These are phyloP conservation scores for Sinonovacula constricta DNA, from an alignment of 1,140 invertebrate genomes.

Conservation along the genomic window DNA sequence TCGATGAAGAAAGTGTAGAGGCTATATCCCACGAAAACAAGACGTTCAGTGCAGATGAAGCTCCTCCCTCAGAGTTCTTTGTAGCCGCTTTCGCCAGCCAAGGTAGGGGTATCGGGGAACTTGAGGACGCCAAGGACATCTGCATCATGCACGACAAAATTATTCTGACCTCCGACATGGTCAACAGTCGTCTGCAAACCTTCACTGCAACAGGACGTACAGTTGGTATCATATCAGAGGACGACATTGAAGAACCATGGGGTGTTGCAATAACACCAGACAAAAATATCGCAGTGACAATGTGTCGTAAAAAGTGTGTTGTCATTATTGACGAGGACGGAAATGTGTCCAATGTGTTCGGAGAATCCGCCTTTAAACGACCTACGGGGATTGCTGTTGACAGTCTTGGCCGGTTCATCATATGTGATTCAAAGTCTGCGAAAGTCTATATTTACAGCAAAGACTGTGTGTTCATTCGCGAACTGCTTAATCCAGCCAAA, in stretches of 20 bases:
- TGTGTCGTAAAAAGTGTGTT: constrained; percentile 43
- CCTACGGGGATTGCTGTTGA: constrained; percentile 54
- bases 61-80: not conserved
- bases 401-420: constrained; percentile 39
- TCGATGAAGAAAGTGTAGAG: too few relatives aligned
- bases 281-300: constrained; percentile 51
- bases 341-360: constrained; percentile 26
- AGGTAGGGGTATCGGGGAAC: constrained; percentile 47
- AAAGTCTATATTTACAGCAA: constrained; percentile 46
- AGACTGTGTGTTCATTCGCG: constrained; percentile 22
- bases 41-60: not conserved
- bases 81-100: constrained; percentile 41
- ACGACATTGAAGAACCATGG: constrained; percentile 51
- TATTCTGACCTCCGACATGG: constrained; percentile 56
- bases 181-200: constrained; percentile 56
- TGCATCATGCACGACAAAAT: constrained; percentile 10
- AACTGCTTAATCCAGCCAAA: constrained; percentile 1
- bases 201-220: constrained; percentile 12
- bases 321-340: constrained; percentile 42
- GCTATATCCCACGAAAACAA: too few relatives aligned
- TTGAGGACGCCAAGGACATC: constrained; percentile 56
- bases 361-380: constrained; percentile 35
- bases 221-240: constrained; percentile 1
- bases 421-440: constrained; percentile 45
- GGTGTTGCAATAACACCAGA: constrained; percentile 23